These are phyloP conservation scores for Sarcoramphus papa DNA, from an alignment of 2,797 vertebrate genomes.

Conservation along the genomic window DNA sequence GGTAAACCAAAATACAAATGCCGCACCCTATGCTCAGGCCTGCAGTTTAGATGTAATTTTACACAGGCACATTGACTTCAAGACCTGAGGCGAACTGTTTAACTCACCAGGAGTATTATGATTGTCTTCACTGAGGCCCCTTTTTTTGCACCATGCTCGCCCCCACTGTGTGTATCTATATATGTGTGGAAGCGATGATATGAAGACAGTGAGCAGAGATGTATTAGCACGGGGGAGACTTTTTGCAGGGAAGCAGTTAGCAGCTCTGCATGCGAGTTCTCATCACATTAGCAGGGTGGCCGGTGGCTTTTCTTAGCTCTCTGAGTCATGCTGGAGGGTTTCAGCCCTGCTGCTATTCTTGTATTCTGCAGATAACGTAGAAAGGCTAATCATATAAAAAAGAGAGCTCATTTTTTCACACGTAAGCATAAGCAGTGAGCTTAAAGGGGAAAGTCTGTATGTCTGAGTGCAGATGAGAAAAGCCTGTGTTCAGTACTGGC, in stretches of 20 bases:
- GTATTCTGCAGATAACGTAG: not conserved
- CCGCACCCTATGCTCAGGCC: accelerated
- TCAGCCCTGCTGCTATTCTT: not conserved
- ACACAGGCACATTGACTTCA: not conserved
- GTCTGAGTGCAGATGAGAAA: not conserved
- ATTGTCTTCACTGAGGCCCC: not conserved
- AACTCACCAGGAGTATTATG: not conserved
- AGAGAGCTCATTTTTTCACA: not conserved
- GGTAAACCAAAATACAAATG: not conserved
- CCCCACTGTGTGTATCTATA: accelerated
- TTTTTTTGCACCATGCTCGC: not conserved
- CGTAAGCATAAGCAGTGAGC: accelerated
- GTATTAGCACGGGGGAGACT: not conserved
- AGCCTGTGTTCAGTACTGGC: not conserved
- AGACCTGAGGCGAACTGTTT: not conserved
- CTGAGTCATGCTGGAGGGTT: not conserved
- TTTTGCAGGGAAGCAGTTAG: not conserved
- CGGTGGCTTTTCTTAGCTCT: not conserved
- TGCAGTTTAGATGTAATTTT: not conserved
- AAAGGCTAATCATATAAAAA: not conserved
- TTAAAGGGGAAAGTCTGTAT: not conserved
- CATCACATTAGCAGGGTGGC: not conserved
- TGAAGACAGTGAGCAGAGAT: not conserved
- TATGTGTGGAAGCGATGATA: accelerated
- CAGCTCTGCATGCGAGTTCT: not conserved